Evolutionary conservation across 2,797 vertebrate species (phyloP).

Genomic region (Phalanger gymnotis): DNA sequence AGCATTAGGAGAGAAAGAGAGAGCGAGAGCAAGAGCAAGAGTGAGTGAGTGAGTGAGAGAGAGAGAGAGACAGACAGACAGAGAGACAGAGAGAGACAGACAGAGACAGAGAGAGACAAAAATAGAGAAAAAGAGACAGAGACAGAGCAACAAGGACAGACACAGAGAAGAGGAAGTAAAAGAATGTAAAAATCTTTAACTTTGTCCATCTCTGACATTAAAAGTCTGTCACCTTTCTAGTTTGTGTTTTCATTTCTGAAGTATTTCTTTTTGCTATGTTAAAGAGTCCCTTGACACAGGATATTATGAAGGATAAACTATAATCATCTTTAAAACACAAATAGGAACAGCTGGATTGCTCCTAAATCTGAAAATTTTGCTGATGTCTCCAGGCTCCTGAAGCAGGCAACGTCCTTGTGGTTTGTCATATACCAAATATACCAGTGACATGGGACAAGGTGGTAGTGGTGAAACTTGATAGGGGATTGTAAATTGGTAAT

Average conservation of each 20-base stretch:
- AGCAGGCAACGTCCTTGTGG: background rate
- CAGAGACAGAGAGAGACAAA: background rate
- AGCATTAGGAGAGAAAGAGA: background rate
- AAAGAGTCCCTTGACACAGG: background rate
- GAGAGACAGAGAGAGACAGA: background rate
- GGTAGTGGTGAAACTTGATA: background rate
- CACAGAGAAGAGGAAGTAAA: background rate
- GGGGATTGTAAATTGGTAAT: background rate
- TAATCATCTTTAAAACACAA: background rate
- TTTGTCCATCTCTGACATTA: background rate
- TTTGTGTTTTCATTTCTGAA: constrained; percentile 42
- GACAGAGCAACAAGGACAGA: background rate
- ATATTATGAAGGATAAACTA: background rate
- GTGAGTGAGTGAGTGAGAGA: background rate
- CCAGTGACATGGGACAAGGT: background rate
- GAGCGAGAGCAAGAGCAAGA: background rate
- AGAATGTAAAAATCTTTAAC: background rate
- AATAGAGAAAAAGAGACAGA: background rate
- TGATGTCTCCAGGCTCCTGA: background rate
- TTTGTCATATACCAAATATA: background rate
- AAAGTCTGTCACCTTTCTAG: constrained; percentile 1
- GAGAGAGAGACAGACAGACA: background rate
- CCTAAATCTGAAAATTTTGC: background rate
- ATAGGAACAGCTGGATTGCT: background rate
- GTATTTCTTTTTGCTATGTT: background rate